Percentiles rank a stretch among this genome's conserved stretches.
Conservation (phyloP, 2,113 vertebrate genomes). For the Phyllostomus hastatus region DNA sequence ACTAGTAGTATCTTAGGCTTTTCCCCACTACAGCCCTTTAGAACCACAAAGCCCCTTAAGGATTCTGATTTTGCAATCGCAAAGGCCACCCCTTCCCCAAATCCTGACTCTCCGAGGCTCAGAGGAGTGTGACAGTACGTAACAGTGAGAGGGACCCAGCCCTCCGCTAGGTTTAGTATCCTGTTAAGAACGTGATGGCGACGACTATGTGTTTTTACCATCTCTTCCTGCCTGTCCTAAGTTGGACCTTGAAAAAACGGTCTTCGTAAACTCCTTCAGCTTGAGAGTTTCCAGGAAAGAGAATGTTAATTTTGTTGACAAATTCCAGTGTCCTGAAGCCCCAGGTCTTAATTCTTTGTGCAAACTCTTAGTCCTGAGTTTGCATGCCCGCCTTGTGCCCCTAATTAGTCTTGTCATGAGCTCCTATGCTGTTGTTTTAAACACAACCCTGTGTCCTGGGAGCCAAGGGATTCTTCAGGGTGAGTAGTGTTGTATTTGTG, state of each 20-base stretch:
- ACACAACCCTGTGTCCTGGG: slow-evolving; percentile 72
- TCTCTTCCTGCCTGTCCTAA: not conserved
- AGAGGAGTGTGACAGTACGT: no score
- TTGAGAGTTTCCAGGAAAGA: slow-evolving; percentile 30
- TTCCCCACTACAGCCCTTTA: not conserved
- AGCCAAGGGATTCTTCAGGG: slow-evolving; percentile 61
- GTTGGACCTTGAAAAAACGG: slow-evolving; percentile 67
- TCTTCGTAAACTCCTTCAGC: slow-evolving; percentile 71
- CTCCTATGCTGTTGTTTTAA: slow-evolving; percentile 76
- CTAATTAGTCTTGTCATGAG: slow-evolving; percentile 77
- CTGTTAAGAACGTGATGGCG: not conserved
- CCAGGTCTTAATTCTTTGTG: slow-evolving; percentile 82
- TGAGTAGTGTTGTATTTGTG: slow-evolving; percentile 13
- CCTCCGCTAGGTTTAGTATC: not conserved
- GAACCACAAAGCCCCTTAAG: not conserved
- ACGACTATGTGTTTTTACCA: not conserved
- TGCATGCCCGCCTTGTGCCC: slow-evolving; percentile 71
- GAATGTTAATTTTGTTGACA: slow-evolving; percentile 77
- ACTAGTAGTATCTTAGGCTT: not conserved
- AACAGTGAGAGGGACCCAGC: not conserved
- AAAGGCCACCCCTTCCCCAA: not conserved
- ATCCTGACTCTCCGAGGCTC: not conserved
- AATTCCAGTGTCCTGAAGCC: slow-evolving; percentile 67
- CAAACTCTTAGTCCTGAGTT: slow-evolving; percentile 76
- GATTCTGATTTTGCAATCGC: not conserved